Evolutionary conservation across 2,113 vertebrate genomes (phyloP), one percentile per base, ranked within the genome.

Genomic region (Cyphomyrus plagiostoma): DNA sequence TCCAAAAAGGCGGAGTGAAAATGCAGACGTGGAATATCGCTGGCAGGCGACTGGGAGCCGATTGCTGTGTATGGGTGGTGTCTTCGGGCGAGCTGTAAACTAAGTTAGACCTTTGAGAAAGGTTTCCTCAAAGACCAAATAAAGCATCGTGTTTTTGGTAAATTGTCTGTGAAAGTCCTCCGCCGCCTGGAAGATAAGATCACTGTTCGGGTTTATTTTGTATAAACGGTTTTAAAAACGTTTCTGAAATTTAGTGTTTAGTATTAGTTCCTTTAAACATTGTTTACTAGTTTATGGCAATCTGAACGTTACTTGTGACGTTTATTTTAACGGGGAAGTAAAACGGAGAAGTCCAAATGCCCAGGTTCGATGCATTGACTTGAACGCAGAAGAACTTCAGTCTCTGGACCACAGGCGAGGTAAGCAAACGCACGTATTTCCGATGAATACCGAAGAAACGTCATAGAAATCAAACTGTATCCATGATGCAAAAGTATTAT

Each of bases 11-110:
- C 89, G 90, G 93, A 92, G 93, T 89, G 88, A 94, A 94, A 93
- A 90, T 95, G 95, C 95, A 95, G 95, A 96, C 96, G 96, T 96
- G 95, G 95, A 94, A 91, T 53, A 87, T 49, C 45, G 26, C 10
- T 87, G 90, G 56, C 8, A 7, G 17, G 89, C 93, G 96, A 42
- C 19, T 95, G 94, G 92, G 88, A 8, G 42, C 0, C 0, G 21
- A n/a, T 62, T 6, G 21, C 21, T 62, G n/a, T n/a, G 58, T 10
- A 0, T 0, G 0, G 46, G 19, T 94, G 92, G 95, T 90, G 91
- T 35, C 3, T 35, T 2, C 49, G 4, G 21, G 0, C 26, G 0
- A 0, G 13, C 2, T 5, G 4, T 17, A 56, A 23, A 21, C 45
- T 7, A 23, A 6, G 13, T 80, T 42, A 80, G 35, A 80, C 30